Percentiles rank a stretch among this genome's conserved stretches.
Evolutionary conservation across 2,113 vertebrate genomes (phyloP).

Genomic region (Malurus melanocephalus): DNA sequence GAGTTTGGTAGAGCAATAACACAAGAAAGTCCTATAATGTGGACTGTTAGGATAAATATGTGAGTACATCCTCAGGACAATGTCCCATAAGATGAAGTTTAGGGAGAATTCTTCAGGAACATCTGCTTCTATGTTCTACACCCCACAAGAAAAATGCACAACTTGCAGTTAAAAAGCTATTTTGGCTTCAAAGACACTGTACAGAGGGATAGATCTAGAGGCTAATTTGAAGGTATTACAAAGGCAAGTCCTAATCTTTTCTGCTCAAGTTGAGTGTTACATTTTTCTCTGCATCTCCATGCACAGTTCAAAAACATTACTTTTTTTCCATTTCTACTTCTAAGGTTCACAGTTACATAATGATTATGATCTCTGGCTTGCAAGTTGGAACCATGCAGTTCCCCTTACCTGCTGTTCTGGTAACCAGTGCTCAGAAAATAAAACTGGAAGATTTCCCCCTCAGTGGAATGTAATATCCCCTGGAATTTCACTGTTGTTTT

Average conservation of each 20-base stretch:
- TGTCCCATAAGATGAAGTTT: neutral
- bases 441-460: neutral
- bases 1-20: neutral
- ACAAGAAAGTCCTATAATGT: neutral
- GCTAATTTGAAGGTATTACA: neutral
- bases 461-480: neutral
- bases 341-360: neutral
- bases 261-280: neutral
- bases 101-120: neutral
- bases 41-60: neutral
- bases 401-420: neutral
- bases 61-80: neutral
- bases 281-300: neutral
- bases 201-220: neutral
- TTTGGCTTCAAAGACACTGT: neutral
- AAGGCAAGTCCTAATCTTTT: neutral
- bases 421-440: neutral
- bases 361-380: neutral
- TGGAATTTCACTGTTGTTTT: neutral
- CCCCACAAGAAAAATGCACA: neutral
- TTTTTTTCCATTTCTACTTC: neutral
- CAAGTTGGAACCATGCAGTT: neutral
- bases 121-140: neutral
- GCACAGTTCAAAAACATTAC: neutral
- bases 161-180: neutral